Base-by-base conservation (phyloP, 2,113 vertebrate genomes). In the Tachysurus fulvidraco region DNA sequence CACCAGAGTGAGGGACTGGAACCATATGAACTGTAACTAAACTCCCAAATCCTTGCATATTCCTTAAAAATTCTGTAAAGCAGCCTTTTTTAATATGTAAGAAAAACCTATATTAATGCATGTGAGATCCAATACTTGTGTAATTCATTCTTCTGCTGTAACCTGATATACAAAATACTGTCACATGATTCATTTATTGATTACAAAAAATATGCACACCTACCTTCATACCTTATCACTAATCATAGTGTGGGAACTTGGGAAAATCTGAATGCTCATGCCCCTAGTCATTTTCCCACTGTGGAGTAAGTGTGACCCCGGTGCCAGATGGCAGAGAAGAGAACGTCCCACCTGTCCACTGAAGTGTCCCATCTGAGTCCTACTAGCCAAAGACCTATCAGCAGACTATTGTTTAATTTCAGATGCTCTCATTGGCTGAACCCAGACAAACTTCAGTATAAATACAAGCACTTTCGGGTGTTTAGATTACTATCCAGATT, bases 311-410 rank as follows among this genome's bases (percentile, higher is more conserved):
- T 28, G 89, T 92, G 91, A 93, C 91, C 92, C 91, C 76, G 5
- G 64, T 91, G 91, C 90, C 90, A 90, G 82, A 89, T 89, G 92
- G 83, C 89, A 88, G 83, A 21, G 73, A 91, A 89, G 89, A 91
- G 90, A 92, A 89, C 91, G 88, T 92, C 91, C 94, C 93, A 94
- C 93, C 94, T 94, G 92, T 93, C 92, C 89, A 89, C 28, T 88
- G 77, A 90, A 92, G 93, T 71, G 81, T 60, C 91, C 91, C 90
- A 76, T 91, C 88, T 91, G 92, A 90, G 91, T 89, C 90, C 87
- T 57, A 85, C 79, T 36, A 64, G 64, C 87, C 85, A 44, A 57
- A 73, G 46, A 89, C 83, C 83, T 69, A 69, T 52, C 67, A 77
- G 46, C 71, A 55, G 60, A 10, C 91, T 79, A 93, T 95, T 95